phyloP scores from a whole-genome alignment of 2,888 invertebrate genomes.

The Chrysomela aeneicollis region DNA sequence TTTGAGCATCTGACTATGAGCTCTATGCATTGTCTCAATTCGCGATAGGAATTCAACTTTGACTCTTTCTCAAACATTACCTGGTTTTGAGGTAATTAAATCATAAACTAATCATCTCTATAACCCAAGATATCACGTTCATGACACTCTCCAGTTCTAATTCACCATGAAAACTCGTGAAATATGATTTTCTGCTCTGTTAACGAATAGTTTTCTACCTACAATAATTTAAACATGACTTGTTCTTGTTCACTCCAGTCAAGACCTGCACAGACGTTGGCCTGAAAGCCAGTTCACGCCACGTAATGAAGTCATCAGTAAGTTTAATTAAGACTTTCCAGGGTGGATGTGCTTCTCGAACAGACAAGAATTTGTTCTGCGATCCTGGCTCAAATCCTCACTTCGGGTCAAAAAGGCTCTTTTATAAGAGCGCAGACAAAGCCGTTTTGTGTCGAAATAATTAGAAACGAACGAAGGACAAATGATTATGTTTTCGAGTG shows the following conservation, averaged over 20 bases:
- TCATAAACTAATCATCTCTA: too few species aligned
- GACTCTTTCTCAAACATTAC: too few species aligned
- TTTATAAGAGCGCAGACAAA: not conserved
- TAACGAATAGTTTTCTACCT: too few species aligned
- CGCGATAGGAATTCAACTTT: too few species aligned
- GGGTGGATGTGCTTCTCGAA: constrained; percentile 1
- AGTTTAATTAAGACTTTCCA: constrained; percentile 32
- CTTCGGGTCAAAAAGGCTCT: not conserved
- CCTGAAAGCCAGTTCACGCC: constrained; percentile 23
- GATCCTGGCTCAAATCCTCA: not conserved
- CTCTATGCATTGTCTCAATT: too few species aligned
- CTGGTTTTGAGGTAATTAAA: too few species aligned
- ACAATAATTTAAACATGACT: not conserved
- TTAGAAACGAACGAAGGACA: not conserved
- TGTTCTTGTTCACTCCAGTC: not conserved
- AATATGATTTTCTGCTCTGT: too few species aligned
- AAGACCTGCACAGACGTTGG: not conserved
- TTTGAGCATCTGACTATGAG: too few species aligned
- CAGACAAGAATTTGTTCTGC: not conserved
- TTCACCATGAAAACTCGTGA: too few species aligned
- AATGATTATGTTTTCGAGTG: not conserved
- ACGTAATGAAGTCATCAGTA: constrained; percentile 33
- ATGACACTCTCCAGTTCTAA: too few species aligned
- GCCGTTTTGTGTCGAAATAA: not conserved
- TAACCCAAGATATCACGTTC: too few species aligned